Evolutionary conservation across 2,797 vertebrate genomes (phyloP), one percentile per base, ranked within the genome.

Genomic region (Rhinogobio ventralis): DNA sequence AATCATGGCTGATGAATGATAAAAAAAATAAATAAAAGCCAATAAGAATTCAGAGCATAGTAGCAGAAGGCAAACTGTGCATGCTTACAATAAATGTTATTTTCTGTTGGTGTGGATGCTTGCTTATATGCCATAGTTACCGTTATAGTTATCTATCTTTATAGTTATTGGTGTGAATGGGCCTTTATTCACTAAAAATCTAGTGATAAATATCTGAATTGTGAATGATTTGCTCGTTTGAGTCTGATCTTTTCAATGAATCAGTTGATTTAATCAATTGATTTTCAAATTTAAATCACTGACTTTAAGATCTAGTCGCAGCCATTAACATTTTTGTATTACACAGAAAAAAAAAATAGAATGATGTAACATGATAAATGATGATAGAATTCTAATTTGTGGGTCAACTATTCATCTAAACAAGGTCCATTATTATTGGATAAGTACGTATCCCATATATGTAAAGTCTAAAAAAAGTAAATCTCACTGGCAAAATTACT

Each of bases 401-500:
- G 25, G 25, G 73, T 25, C 3, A 36, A 25, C 53, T 42, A 60
- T 11, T 53, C 46, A 53, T 53, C 46, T 33, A 23, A 74, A 53
- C 7, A 55, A 23, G 51, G 4, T 75, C n/a, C 20, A 76, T 57
- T 33, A 57, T 39, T 68, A 15, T 23, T 33, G 0, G 30, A 15
- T 13, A 74, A 33, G 30, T 28, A 14, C 0, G 2, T 62, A 39
- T 62, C 55, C 36, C 36, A 20, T 74, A 51, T n/a, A 60, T 36
- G 33, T 66, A 36, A 19, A 51, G 23, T 7, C 10, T 67, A 42
- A 60, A 81, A 36, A 76, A 20, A 76, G 75, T 33, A 13, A 60
- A 84, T 49, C 67, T 69, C 80, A 23, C 2, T 76, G 30, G 72
- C 73, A 75, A 36, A 57, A 30, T 55, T 39, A 20, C 33, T 75